Base-by-base conservation (phyloP, 2,888 invertebrate species). In the Hypselothyrea guttata region DNA sequence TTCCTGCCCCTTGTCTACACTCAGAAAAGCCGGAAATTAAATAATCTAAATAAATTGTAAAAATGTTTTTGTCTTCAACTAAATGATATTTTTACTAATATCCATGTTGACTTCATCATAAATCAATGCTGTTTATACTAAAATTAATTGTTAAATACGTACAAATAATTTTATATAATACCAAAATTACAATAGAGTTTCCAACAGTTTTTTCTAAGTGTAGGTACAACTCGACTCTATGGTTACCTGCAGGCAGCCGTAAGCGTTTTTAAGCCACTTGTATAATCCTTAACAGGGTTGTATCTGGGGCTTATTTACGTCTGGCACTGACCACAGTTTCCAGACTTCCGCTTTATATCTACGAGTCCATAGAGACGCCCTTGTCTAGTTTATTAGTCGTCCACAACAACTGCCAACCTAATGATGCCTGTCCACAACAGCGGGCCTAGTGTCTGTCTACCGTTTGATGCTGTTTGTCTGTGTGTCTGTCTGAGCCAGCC, bases 191-290 rank as follows among this genome's bases (percentile, higher is more conserved):
- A n/a, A n/a, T n/a, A n/a, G n/a, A n/a, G n/a, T n/a, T n/a, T n/a
- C n/a, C n/a, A n/a, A n/a, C n/a, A n/a, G n/a, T n/a, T n/a, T n/a
- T n/a, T n/a, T n/a, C n/a, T n/a, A n/a, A n/a, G n/a, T 18, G 30
- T 12, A 27, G 15, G 7, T 11, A 33, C 9, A 15, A 31, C 33
- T 46, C 37, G 22, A 22, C 35, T 45, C 31, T 15, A 8, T 53
- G 53, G 51, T 52, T 30, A 53, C 44, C 53, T 31, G 42, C 7
- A 12, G 12, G 1, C 12, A 15, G 57, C 53, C 63, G 46, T 45
- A 55, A 63, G 67, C 66, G 66, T 65, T 69, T 78, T 82, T 79
- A 83, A 79, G 83, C 78, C 69, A 79, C 83, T 79, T 79, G 75
- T 76, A 62, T 83, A 79, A 79, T 79, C 83, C 71, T 47, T 42